A percentile compares a stretch with the other conserved stretches of the same genome.
These are phyloP conservation scores for Drosophila kohkoa DNA, from an alignment of 1,140 invertebrate species.

Conservation along the genomic window DNA sequence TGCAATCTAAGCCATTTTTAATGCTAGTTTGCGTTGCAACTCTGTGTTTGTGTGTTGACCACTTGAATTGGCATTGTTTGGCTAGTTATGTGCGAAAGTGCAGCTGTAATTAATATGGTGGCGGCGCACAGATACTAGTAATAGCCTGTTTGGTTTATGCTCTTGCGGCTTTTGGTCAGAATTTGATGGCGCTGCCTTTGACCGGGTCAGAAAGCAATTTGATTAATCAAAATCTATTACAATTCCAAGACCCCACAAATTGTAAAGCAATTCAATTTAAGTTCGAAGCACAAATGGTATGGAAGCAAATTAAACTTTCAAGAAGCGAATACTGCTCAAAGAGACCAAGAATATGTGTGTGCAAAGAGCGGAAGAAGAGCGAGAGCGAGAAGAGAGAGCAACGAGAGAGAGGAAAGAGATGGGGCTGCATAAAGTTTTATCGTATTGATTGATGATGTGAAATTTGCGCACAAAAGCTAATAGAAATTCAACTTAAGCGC, in stretches of 20 bases:
- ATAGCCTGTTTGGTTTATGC: constrained; percentile 16
- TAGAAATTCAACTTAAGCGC: constrained; percentile 82
- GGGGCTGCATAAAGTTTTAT: constrained; percentile 60
- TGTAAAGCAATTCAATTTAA: constrained; percentile 24
- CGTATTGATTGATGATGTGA: constrained; percentile 82
- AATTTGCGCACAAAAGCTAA: constrained; percentile 82
- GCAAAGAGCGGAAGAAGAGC: constrained; percentile 6
- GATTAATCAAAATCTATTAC: constrained; percentile 31
- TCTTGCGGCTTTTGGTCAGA: constrained; percentile 32
- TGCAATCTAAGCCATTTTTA: constrained; percentile 64
- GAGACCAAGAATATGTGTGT: too few species aligned
- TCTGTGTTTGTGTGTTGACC: constrained; percentile 26
- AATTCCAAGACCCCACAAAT: neutral
- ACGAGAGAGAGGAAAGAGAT: constrained; percentile 1
- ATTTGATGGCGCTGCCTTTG: constrained; percentile 5
- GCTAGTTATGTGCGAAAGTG: constrained; percentile 25
- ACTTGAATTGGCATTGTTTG: constrained; percentile 42
- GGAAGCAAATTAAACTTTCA: constrained; percentile 34
- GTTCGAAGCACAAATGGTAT: constrained; percentile 11
- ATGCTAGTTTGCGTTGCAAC: constrained; percentile 28
- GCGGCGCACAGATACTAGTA: constrained; percentile 10
- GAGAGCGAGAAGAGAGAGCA: neutral
- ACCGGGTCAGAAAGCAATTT: constrained; percentile 7
- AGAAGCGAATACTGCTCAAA: constrained; percentile 40
- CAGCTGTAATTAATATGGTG: constrained; percentile 50